A percentile compares a stretch with the other conserved stretches of the same genome.
phyloP scores from a whole-genome alignment of 37 sponge, comb jelly and placozoan species.

The Aplysina aerophoba region DNA sequence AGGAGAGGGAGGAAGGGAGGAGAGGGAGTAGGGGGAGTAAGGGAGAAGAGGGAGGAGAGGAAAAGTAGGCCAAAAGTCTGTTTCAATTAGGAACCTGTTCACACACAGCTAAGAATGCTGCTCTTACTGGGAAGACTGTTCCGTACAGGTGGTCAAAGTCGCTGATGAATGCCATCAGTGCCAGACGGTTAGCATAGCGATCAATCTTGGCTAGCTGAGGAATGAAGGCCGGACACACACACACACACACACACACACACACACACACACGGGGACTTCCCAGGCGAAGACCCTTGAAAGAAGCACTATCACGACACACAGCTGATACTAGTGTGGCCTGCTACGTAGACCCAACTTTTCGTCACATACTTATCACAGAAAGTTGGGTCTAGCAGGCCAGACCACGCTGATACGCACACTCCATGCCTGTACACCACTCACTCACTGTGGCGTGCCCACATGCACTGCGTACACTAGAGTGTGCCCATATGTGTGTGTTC shows the following conservation, averaged over 20 bases:
- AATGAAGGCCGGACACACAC: neutral
- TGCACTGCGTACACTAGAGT: neutral
- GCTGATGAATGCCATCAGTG: constrained; percentile 84
- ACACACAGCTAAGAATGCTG: neutral
- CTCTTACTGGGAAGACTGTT: constrained; percentile 70
- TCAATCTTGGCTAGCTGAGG: constrained; percentile 75
- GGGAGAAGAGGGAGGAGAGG: neutral
- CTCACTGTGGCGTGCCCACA: too few relatives aligned
- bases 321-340: too few relatives aligned
- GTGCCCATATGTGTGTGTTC: neutral
- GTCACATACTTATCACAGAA: too few relatives aligned
- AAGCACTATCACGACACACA: too few relatives aligned
- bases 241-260: neutral
- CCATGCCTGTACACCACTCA: too few relatives aligned
- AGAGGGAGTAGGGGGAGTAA: neutral
- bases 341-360: too few relatives aligned
- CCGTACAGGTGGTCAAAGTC: constrained; percentile 82
- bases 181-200: constrained; percentile 71
- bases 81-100: too few relatives aligned
- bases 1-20: neutral
- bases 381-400: too few relatives aligned
- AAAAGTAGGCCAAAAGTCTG: neutral
- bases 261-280: too few relatives aligned
- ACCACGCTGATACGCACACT: too few relatives aligned
- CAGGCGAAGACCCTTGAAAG: too few relatives aligned